A percentile compares a stretch with the other conserved stretches of the same genome.
Evolutionary conservation across 2,113 vertebrate species (phyloP).

Genomic region (Alligator sinensis): DNA sequence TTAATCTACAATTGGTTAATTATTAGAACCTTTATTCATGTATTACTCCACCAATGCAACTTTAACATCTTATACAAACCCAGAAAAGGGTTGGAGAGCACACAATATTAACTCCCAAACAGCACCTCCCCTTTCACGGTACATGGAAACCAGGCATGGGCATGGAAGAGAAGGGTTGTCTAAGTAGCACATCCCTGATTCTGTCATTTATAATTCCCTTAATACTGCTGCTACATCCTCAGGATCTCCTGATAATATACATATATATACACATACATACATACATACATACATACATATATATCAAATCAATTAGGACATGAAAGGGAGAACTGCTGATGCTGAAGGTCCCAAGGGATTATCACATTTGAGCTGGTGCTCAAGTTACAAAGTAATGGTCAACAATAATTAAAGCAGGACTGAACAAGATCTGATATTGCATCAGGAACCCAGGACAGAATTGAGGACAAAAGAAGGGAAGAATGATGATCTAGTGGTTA

Average conservation of each 20-base stretch:
- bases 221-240: background rate
- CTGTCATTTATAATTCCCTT: background rate
- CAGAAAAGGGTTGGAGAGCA: background rate
- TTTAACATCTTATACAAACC: too few species aligned
- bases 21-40: too few species aligned
- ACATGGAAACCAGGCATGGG: background rate
- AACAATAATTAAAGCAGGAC: background rate
- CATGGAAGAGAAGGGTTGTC: too few species aligned
- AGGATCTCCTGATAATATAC: background rate
- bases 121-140: background rate
- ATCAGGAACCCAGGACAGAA: background rate
- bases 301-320: too few species aligned
- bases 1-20: too few species aligned
- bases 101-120: background rate
- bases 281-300: background rate
- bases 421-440: background rate
- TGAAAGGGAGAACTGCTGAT: background rate
- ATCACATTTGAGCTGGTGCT: background rate
- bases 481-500: background rate
- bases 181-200: background rate
- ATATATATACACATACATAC: too few species aligned
- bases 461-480: too few species aligned
- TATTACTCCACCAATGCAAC: too few species aligned
- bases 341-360: background rate
- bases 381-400: background rate